Evolutionary conservation across 2,888 invertebrate genomes (phyloP).

Genomic region (Clitarchus hookeri): DNA sequence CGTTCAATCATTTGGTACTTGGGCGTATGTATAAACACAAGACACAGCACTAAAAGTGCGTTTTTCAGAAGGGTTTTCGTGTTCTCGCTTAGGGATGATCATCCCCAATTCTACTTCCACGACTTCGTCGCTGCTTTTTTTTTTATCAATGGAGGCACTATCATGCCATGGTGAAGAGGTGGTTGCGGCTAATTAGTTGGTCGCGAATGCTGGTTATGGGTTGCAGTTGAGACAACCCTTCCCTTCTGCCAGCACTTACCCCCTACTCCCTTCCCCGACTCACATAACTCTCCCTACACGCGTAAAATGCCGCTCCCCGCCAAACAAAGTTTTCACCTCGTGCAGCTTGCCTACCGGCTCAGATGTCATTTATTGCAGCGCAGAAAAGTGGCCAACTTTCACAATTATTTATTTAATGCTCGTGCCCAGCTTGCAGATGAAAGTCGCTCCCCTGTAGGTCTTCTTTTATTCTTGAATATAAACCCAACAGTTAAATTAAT

Average conservation of each 20-base stretch:
- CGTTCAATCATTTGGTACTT: no score
- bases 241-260: background rate
- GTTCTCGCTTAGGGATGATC: background rate
- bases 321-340: conserved; percentile 2
- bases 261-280: background rate
- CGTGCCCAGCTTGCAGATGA: background rate
- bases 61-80: no score
- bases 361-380: background rate
- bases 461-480: background rate
- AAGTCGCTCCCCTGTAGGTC: background rate
- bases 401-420: background rate
- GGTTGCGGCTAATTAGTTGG: background rate
- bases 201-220: conserved; percentile 25
- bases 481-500: background rate
- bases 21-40: no score
- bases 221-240: conserved; percentile 22
- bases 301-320: background rate
- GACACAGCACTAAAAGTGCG: no score
- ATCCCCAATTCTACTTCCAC: background rate
- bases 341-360: background rate
- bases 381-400: background rate
- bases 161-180: background rate
- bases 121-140: background rate
- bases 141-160: conserved; percentile 8
- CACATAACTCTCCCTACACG: background rate